These are phyloP conservation scores for Artemia sinica DNA, from an alignment of 2,888 invertebrate species.

Conservation along the genomic window DNA sequence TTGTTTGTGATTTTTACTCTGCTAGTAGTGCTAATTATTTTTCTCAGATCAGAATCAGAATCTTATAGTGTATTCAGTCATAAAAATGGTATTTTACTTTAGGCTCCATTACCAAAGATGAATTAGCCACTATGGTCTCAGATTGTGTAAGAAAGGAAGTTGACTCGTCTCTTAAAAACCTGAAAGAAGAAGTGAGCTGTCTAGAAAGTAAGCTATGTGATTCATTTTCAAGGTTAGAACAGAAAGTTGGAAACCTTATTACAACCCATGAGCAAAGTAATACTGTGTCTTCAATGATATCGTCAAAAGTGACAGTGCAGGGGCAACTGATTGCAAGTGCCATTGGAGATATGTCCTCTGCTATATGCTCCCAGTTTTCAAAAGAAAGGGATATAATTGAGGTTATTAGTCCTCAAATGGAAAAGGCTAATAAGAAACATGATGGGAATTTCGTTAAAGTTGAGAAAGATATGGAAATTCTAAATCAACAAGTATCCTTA, in stretches of 20 bases:
- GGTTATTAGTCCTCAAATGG: background rate
- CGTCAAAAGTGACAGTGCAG: background rate
- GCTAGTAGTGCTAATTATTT: too few relatives aligned
- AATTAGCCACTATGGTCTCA: background rate
- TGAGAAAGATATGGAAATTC: background rate
- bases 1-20: too few relatives aligned
- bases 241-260: background rate
- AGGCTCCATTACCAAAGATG: background rate
- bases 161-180: background rate
- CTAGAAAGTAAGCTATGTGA: background rate
- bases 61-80: too few relatives aligned
- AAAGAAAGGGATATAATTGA: background rate
- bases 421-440: background rate
- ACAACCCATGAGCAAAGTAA: background rate
- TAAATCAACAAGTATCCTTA: background rate
- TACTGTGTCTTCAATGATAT: background rate
- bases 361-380: slow-evolving; percentile 4
- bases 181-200: background rate
- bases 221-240: background rate
- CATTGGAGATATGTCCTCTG: background rate
- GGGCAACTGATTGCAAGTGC: background rate
- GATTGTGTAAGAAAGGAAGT: background rate
- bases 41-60: too few relatives aligned
- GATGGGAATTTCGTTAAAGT: background rate
- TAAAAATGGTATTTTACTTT: too few relatives aligned